Conservation (phyloP, 2,113 vertebrate genomes). For the Seriola rivoliana region DNA sequence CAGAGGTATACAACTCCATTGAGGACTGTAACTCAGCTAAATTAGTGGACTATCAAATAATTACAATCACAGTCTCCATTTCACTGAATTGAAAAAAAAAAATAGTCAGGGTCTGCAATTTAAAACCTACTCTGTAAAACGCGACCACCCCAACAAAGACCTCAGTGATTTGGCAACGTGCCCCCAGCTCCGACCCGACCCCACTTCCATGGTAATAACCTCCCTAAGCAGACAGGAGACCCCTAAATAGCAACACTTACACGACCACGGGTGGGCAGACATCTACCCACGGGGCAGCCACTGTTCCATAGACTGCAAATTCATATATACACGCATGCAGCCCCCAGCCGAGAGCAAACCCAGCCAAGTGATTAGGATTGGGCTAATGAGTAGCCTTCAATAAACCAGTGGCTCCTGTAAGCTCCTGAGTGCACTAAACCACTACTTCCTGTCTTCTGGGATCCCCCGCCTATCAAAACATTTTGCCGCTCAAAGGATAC, state of each 20-base stretch:
- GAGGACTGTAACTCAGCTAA: slow-evolving; percentile 68
- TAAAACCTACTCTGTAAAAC: slow-evolving; percentile 57
- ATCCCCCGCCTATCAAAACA: slow-evolving; percentile 6
- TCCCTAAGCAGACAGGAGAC: slow-evolving; percentile 62
- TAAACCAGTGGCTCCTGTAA: slow-evolving; percentile 59
- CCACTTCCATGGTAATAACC: slow-evolving; percentile 63
- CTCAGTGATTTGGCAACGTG: slow-evolving; percentile 66
- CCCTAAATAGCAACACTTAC: slow-evolving; percentile 73
- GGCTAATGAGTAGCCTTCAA: slow-evolving; percentile 67
- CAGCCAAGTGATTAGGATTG: slow-evolving; percentile 54
- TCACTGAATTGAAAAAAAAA: slow-evolving; percentile 25
- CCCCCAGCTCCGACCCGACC: slow-evolving; percentile 44
- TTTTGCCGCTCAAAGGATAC: neutral
- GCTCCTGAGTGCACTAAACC: slow-evolving; percentile 29
- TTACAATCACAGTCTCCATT: slow-evolving; percentile 59
- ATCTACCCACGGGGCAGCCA: slow-evolving; percentile 49
- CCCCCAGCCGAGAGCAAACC: slow-evolving; percentile 24
- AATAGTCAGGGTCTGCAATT: slow-evolving; percentile 39
- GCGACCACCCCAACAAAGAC: slow-evolving; percentile 66
- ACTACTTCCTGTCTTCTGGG: slow-evolving; percentile 31
- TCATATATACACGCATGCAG: slow-evolving; percentile 40
- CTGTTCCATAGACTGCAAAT: slow-evolving; percentile 60
- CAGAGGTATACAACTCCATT: slow-evolving; percentile 51
- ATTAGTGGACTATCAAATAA: slow-evolving; percentile 70
- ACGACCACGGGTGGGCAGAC: slow-evolving; percentile 64